Base-by-base conservation (phyloP, 1,140 invertebrate genomes). In the Mizuhopecten yessoensis region DNA sequence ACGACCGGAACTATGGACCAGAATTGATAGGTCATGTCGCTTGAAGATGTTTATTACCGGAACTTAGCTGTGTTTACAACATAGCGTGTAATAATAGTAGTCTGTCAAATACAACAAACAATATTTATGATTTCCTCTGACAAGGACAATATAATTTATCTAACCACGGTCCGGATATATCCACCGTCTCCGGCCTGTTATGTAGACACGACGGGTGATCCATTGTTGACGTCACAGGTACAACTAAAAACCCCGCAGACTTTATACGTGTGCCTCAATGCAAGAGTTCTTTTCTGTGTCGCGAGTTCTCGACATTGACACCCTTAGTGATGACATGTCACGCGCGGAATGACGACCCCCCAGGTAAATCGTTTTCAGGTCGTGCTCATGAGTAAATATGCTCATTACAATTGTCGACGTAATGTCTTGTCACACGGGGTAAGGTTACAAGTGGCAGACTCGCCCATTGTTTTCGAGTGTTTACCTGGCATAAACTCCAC, bases 321-420 rank as follows among this genome's bases (percentile, higher is more conserved):
- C 57, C 57, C 57, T 75, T 75, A 75, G 57, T 75, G 57, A 75
- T 75, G 57, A 75, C 57, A 75, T 75, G 57, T 75, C 57, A 75
- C 57, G 57, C 57, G 57, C 57, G 23, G n/a, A n/a, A n/a, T 75
- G 57, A 75, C 57, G 57, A 75, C 57, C 57, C 57, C 45, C 57
- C 23, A n/a, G 57, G 57, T 29, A 75, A 29, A 29, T 75, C 29
- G 57, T n/a, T 9, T 75, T 75, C 23, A 75, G 57, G 23, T 17
- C 17, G 9, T 75, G n/a, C n/a, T 75, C n/a, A 17, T 7, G 57
- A 75, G 57, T 75, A 75, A 75, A 75, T 75, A 75, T n/a, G 57
- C 9, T 29, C 57, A 29, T 75, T 29, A 75, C 57, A 17, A 75
- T 29, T 75, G 23, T 75, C 57, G 57, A 75, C 57, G 57, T 75